These are phyloP conservation scores for Hemicrepidius hirtus DNA, from an alignment of 2,888 invertebrate species.

Conservation along the genomic window DNA sequence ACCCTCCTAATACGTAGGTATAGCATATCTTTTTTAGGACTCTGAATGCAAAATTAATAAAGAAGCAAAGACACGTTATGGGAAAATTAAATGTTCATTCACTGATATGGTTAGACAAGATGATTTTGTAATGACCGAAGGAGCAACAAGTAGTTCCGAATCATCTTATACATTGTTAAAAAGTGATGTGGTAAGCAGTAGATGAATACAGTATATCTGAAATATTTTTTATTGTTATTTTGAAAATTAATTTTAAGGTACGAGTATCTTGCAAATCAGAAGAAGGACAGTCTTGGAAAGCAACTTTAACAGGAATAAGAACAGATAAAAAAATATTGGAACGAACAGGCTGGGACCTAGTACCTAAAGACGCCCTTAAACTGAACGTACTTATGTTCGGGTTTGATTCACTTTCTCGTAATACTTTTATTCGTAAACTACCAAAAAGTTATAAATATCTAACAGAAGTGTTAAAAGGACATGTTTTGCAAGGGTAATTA, in stretches of 20 bases:
- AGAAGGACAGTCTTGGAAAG: slow-evolving; percentile 77
- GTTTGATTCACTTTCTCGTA: slow-evolving; percentile 90
- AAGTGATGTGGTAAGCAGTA: slow-evolving; percentile 77
- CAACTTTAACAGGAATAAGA: slow-evolving; percentile 79
- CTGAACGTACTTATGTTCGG: slow-evolving; percentile 89
- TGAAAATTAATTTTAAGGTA: slow-evolving; percentile 72
- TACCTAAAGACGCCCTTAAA: slow-evolving; percentile 72
- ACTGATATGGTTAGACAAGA: slow-evolving; percentile 82
- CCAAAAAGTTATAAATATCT: slow-evolving; percentile 84
- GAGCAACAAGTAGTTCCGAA: slow-evolving; percentile 73
- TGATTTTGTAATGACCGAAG: slow-evolving; percentile 77
- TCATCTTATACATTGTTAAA: slow-evolving; percentile 77
- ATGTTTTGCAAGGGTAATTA: slow-evolving; percentile 80
- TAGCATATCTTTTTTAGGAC: too few relatives aligned
- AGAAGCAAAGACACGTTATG: slow-evolving; percentile 70
- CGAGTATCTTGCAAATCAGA: slow-evolving; percentile 78
- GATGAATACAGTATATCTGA: too few relatives aligned
- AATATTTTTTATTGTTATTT: too few relatives aligned
- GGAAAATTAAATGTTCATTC: slow-evolving; percentile 75
- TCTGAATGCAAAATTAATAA: slow-evolving; percentile 74
- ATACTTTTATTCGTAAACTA: slow-evolving; percentile 86
- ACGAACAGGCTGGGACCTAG: slow-evolving; percentile 72
- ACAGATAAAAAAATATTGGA: slow-evolving; percentile 71
- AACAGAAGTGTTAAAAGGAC: slow-evolving; percentile 76
- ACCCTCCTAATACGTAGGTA: too few relatives aligned